phyloP scores from a whole-genome alignment of 2,888 invertebrate species.

The Isoperla grammatica region DNA sequence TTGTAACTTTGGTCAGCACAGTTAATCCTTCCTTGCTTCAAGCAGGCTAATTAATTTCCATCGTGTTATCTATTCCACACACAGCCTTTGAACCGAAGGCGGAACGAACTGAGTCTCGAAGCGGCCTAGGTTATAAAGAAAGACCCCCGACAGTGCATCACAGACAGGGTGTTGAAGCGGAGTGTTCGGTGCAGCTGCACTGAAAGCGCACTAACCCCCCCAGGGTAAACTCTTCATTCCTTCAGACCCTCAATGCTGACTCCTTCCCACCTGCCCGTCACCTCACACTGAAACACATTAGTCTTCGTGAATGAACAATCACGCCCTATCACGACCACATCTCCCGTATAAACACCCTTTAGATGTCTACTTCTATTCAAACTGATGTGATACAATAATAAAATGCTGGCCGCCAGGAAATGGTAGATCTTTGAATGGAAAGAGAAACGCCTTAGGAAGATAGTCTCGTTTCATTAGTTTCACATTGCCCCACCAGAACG shows the following conservation, averaged over 20 bases:
- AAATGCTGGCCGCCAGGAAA: not conserved
- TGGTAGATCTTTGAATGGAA: constrained; percentile 1
- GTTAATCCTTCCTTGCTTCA: too few relatives aligned
- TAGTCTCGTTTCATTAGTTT: constrained; percentile 10
- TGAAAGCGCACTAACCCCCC: constrained; percentile 9
- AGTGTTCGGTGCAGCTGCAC: too few relatives aligned
- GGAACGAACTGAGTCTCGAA: too few relatives aligned
- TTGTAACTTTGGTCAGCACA: too few relatives aligned
- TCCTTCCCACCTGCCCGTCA: constrained; percentile 14
- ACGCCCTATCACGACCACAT: constrained; percentile 19
- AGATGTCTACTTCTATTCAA: constrained; percentile 5
- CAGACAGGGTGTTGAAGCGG: constrained; percentile 12
- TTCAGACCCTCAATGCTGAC: not conserved
- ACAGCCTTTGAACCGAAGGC: too few relatives aligned
- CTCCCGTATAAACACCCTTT: constrained; percentile 16
- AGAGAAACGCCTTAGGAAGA: not conserved
- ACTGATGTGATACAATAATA: constrained; percentile 1
- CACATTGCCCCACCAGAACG: not conserved
- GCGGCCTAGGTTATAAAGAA: too few relatives aligned
- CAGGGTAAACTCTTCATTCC: constrained; percentile 16
- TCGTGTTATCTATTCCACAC: too few relatives aligned
- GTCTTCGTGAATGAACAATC: constrained; percentile 15
- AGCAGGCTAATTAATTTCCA: too few relatives aligned
- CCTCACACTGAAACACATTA: constrained; percentile 13
- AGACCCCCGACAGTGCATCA: too few relatives aligned